Conservation (phyloP, 2,888 invertebrate genomes). For the Punctoribates punctum region DNA sequence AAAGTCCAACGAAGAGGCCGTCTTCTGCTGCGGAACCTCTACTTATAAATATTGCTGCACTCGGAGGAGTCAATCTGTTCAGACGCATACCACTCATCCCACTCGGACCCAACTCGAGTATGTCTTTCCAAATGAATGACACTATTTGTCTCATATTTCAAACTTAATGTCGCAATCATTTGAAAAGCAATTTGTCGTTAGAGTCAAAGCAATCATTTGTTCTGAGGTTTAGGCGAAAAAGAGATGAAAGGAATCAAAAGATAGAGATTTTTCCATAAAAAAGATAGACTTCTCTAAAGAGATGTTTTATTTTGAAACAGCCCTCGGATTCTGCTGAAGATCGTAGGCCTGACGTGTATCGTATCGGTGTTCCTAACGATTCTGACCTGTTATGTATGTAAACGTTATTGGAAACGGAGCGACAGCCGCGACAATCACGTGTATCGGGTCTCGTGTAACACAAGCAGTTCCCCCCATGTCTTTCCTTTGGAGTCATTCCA, state of each 20-base stretch:
- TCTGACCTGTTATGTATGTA: constrained; percentile 33
- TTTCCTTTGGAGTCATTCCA: constrained; percentile 31
- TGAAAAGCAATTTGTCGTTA: too few species aligned
- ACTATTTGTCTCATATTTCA: background rate
- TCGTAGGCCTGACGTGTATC: constrained; percentile 25
- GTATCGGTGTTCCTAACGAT: constrained; percentile 36
- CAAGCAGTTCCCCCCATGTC: constrained; percentile 10
- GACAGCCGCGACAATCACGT: constrained; percentile 29
- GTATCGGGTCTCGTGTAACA: constrained; percentile 28
- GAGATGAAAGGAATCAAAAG: too few species aligned
- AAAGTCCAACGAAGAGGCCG: constrained; percentile 51
- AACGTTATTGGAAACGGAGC: constrained; percentile 30
- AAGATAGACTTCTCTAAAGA: background rate
- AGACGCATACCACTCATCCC: constrained; percentile 28
- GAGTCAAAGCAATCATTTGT: background rate
- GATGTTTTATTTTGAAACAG: background rate
- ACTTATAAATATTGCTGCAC: constrained; percentile 54
- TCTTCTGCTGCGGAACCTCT: constrained; percentile 53
- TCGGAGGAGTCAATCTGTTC: constrained; percentile 21
- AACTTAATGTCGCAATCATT: background rate
- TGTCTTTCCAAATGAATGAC: background rate
- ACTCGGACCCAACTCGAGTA: constrained; percentile 36
- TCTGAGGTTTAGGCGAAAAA: background rate
- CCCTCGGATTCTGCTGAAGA: constrained; percentile 29
- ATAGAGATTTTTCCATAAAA: background rate